phyloP scores from a whole-genome alignment of 2,797 vertebrate genomes.

The Enteromius argenteus region DNA sequence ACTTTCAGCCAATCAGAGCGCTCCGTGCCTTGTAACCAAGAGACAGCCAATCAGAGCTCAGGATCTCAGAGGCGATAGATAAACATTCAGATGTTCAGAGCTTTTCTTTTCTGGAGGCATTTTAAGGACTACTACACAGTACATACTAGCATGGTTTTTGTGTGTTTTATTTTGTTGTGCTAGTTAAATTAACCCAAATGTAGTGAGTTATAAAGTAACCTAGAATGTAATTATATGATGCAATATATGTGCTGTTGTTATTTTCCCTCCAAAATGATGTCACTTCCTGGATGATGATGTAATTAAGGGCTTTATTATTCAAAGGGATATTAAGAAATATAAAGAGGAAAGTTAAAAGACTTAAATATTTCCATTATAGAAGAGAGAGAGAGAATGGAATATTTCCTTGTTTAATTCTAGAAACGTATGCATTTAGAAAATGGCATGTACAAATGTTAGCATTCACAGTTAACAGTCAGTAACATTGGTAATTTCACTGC shows the following conservation, averaged over 20 bases:
- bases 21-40: not conserved
- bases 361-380: not conserved
- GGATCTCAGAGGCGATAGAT: not conserved
- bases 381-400: not conserved
- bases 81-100: not conserved
- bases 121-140: not conserved
- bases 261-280: not conserved
- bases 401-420: not conserved
- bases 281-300: not conserved
- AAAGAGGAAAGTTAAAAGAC: not conserved
- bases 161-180: no score
- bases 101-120: not conserved
- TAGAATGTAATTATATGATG: no score
- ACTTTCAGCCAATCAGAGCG: slow-evolving; percentile 26
- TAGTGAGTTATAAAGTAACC: no score
- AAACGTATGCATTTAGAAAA: not conserved
- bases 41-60: slow-evolving; percentile 37
- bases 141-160: no score
- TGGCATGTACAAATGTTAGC: not conserved
- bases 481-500: not conserved
- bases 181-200: no score
- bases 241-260: not conserved
- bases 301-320: not conserved
- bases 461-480: not conserved
- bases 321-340: not conserved